Evolutionary conservation across 1,140 invertebrate species (phyloP), one percentile per base, ranked within the genome.

Genomic region (Drosophila azteca): DNA sequence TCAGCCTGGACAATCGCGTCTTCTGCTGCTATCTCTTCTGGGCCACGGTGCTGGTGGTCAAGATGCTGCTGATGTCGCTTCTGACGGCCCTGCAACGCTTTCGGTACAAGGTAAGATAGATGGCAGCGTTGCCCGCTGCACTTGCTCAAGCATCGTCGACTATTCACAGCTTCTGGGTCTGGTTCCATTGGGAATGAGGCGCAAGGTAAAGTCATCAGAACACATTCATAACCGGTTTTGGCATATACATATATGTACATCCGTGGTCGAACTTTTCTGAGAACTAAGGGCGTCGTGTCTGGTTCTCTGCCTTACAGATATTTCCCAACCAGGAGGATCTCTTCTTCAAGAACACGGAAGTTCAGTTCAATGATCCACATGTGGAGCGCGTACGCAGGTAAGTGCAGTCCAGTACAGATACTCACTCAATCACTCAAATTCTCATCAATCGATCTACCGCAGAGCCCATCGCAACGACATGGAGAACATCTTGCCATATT

Each of bases 381-480:
- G 90, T 91, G 51, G 90, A 91, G 59, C 81, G 90, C 2, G 90
- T 91, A 2, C 75, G 90, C 49, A 91, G 90, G 90, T 91, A 48
- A 45, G 53, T 72, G 15, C 13, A 9, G n/a, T 48, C 31, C 4
- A 26, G 8, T 9, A 11, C 1, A 7, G 3, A 20, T 20, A 20
- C 17, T 11, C 7, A 24, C 24, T 26, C 15, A 8, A 39, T 48
- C 39, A 43, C 22, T 7, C 43, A 26, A 5, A 26, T 5, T 66
- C 24, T 13, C 6, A 22, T 31, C 20, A 13, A 13, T 9, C 35
- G 11, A 39, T 13, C 35, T 2, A 31, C 17, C 91, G 3, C 76
- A 95, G 95, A 75, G 94, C 94, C 17, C 95, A 96, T 89, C 90
- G 93, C 62, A 96, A 96, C 76, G 95, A 96, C 72, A 82, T 96